These are phyloP conservation scores for Melipona quadrifasciata DNA, from an alignment of 1,140 invertebrate species.

Conservation along the genomic window DNA sequence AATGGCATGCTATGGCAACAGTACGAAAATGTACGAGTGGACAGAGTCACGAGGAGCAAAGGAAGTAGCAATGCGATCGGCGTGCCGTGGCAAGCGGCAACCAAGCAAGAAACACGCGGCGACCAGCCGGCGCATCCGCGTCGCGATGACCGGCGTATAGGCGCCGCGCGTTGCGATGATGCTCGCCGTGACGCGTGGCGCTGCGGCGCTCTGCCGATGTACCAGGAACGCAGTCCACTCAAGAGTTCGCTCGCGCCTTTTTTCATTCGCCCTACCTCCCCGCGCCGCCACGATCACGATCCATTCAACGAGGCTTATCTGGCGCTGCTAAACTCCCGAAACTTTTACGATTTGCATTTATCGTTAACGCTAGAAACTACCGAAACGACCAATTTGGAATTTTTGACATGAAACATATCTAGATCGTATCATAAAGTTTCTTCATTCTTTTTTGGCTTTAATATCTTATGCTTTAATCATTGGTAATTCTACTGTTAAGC, in stretches of 20 bases:
- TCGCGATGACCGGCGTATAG: slow-evolving; percentile 69
- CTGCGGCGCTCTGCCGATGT: slow-evolving; percentile 72
- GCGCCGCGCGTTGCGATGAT: slow-evolving; percentile 78
- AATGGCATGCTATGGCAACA: not conserved
- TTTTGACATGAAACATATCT: too few species aligned
- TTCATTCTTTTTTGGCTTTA: too few species aligned
- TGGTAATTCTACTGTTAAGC: too few species aligned
- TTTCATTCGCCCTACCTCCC: not conserved
- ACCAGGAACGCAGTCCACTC: slow-evolving; percentile 57
- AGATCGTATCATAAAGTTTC: too few species aligned
- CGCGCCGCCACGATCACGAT: not conserved
- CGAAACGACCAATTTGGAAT: too few species aligned
- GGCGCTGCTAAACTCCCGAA: not conserved
- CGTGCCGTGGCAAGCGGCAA: slow-evolving; percentile 48
- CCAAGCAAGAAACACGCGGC: slow-evolving; percentile 52
- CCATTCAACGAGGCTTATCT: not conserved
- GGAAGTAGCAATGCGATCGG: not conserved
- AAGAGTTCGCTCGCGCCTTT: slow-evolving; percentile 18
- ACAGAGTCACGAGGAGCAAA: slow-evolving; percentile 22
- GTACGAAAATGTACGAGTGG: not conserved
- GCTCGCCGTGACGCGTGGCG: slow-evolving; percentile 79
- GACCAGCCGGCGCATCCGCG: slow-evolving; percentile 56
- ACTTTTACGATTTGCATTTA: not conserved
- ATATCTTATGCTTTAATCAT: too few species aligned
- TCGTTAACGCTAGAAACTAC: not conserved